Base-by-base conservation (phyloP, 2,888 invertebrate genomes). In the Halocaridina rubra region DNA sequence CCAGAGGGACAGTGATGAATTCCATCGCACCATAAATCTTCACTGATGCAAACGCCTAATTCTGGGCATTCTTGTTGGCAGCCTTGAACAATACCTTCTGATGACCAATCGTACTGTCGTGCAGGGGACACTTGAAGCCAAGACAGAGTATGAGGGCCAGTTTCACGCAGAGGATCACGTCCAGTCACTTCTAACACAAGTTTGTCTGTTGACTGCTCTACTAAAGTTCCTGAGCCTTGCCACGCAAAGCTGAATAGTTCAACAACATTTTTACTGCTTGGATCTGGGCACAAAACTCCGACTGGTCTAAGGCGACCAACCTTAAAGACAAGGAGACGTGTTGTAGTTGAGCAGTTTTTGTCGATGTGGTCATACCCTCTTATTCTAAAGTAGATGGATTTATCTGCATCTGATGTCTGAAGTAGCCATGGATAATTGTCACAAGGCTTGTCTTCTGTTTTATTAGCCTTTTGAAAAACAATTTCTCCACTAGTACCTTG, bases 1-100 rank as follows among this genome's bases (percentile, higher is more conserved):
- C 95, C 95, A 5, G 95, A 95, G 13, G 95, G 95, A 90, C 96
- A 96, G 90, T 96, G 95, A 1, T 93, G 92, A 59, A 94, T 93
- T 0, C 95, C 95, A 90, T 96, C 96, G 91, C 96, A 96, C 95
- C 96, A 95, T 7, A 96, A 90, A 1, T 94, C 93, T 2, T 94
- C 93, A 86, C 94, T 95, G 89, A 96, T 95, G 90, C 96, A 96
- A 0, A 87, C 85, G 1, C 87, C 85, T 2, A 87, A 32, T 67
- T 87, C 87, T 4, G 87, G 87, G 30, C 87, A 87, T 29, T 87
- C 87, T 59, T 87, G 84, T 53, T 80, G 75, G 79, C 87, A 87
- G 3, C 81, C 87, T 5, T 72, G 53, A 29, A 87, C 87, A 32
- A 87, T 87, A 53, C 85, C 87, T 61, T 87, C 87, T 4, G 81